phyloP scores from a whole-genome alignment of 2,888 invertebrate species.

The Norana najaformis region DNA sequence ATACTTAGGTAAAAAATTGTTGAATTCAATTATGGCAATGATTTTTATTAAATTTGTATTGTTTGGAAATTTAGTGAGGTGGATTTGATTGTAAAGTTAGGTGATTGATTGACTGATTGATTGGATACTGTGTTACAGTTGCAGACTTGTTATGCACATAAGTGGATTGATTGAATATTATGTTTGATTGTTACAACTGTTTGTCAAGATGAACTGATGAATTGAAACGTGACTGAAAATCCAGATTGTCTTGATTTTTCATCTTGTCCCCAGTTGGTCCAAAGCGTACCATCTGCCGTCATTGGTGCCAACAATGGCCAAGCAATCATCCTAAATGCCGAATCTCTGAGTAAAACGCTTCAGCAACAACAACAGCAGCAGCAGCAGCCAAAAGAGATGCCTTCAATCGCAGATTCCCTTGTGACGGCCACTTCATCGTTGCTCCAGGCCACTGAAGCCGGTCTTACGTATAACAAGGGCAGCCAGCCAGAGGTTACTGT shows the following conservation, averaged over 20 bases:
- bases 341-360: background rate
- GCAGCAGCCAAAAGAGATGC: slow-evolving; percentile 25
- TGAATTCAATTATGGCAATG: too few species aligned
- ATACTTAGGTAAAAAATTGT: too few species aligned
- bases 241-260: background rate
- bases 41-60: too few species aligned
- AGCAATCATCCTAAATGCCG: slow-evolving; percentile 23
- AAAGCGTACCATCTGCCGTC: background rate
- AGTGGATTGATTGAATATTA: too few species aligned
- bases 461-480: slow-evolving; percentile 19
- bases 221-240: background rate
- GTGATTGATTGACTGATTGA: too few species aligned
- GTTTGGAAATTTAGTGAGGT: too few species aligned
- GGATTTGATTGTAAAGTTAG: too few species aligned
- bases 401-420: background rate
- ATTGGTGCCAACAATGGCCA: background rate
- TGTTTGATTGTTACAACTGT: too few species aligned
- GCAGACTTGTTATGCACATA: too few species aligned
- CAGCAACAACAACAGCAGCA: slow-evolving; percentile 30
- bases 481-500: slow-evolving; percentile 19
- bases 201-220: too few species aligned
- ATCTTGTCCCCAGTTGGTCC: background rate
- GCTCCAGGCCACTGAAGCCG: background rate
- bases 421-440: slow-evolving; percentile 15
- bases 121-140: too few species aligned